These are phyloP conservation scores for Bugulina stolonifera DNA, from an alignment of 2,888 invertebrate species.

Conservation along the genomic window DNA sequence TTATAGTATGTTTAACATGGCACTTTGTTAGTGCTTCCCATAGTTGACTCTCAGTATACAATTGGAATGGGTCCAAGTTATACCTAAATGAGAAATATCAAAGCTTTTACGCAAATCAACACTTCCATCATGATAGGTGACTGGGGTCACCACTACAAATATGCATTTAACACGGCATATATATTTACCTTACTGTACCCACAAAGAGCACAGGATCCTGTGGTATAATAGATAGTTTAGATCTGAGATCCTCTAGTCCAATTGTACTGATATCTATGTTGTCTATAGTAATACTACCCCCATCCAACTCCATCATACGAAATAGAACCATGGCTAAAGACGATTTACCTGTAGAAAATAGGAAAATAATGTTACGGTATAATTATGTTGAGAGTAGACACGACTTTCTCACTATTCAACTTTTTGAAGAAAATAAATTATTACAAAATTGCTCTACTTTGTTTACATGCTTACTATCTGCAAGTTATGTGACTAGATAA, in stretches of 20 bases:
- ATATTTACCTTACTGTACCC: constrained; percentile 59
- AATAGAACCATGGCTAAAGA: constrained; percentile 60
- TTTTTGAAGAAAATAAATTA: too few species aligned
- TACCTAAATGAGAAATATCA: too few species aligned
- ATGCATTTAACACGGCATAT: too few species aligned
- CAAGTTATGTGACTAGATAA: too few species aligned
- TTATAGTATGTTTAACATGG: constrained; percentile 48
- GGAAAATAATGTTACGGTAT: too few species aligned
- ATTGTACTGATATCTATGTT: constrained; percentile 56
- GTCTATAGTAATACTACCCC: constrained; percentile 58
- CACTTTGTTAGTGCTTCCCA: constrained; percentile 51
- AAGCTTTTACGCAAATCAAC: too few species aligned
- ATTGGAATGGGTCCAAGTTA: constrained; percentile 51
- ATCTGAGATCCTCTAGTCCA: constrained; percentile 57
- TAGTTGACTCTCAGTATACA: constrained; percentile 42
- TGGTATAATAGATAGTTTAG: constrained; percentile 56
- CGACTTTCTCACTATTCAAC: too few species aligned
- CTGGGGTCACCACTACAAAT: too few species aligned
- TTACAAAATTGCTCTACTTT: too few species aligned
- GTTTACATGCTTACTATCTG: too few species aligned
- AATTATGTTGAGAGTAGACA: too few species aligned
- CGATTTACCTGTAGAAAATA: constrained; percentile 60
- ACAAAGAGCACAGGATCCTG: constrained; percentile 63
- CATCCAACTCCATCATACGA: constrained; percentile 58
- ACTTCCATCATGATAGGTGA: too few species aligned